phyloP scores from a whole-genome alignment of 2,797 vertebrate species.

The Leuciscus waleckii region DNA sequence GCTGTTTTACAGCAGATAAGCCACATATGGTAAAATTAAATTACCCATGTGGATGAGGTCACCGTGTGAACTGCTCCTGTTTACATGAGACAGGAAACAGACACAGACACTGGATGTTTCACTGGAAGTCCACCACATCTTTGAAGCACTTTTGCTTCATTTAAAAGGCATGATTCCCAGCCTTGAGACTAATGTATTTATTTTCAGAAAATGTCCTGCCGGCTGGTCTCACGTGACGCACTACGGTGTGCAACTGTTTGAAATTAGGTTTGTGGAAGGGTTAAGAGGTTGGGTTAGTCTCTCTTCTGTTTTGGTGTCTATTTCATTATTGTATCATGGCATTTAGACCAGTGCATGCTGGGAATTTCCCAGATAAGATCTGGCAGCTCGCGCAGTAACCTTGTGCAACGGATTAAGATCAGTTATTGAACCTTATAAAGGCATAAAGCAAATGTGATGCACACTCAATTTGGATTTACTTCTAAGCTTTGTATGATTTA shows the following conservation, averaged over 20 bases:
- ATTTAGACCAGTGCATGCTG: slow-evolving; percentile 27
- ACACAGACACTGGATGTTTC: background rate
- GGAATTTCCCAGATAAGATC: slow-evolving; percentile 24
- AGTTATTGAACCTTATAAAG: slow-evolving; percentile 22
- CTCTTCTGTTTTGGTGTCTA: slow-evolving; percentile 6
- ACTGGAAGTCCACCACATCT: slow-evolving; percentile 7
- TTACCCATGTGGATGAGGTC: slow-evolving; percentile 24
- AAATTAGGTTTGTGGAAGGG: background rate
- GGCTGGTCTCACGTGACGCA: background rate
- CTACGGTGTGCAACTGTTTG: background rate
- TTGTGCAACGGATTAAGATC: background rate
- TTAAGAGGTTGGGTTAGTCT: background rate
- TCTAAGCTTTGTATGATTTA: background rate
- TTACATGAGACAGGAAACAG: slow-evolving; percentile 10
- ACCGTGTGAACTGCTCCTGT: slow-evolving; percentile 7
- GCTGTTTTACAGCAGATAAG: slow-evolving; percentile 34
- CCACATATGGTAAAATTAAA: slow-evolving; percentile 21
- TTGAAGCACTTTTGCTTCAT: background rate
- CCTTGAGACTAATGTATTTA: background rate
- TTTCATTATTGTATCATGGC: slow-evolving; percentile 22
- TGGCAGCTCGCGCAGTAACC: background rate
- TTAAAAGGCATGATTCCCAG: background rate
- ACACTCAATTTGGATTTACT: background rate
- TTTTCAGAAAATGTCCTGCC: background rate
- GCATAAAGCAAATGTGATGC: background rate